Evolutionary conservation across 1,140 invertebrate genomes (phyloP).

Genomic region (Eubasilissa regina): DNA sequence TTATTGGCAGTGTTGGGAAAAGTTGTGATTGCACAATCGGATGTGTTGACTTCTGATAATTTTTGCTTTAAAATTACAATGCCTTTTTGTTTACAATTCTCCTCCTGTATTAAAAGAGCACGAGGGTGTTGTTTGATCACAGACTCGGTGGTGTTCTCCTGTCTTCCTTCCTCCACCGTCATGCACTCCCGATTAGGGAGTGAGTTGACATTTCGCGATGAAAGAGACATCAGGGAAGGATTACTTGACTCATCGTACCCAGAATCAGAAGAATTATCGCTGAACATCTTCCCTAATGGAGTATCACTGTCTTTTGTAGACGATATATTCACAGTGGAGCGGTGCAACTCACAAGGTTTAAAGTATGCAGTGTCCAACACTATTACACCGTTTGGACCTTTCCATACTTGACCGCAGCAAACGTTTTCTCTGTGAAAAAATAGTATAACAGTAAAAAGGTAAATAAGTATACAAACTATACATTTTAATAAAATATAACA

Average conservation of each 20-base stretch:
- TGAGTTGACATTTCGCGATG: neutral
- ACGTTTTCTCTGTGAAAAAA: conserved; percentile 46
- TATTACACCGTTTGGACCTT: conserved; percentile 76
- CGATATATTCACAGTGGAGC: conserved; percentile 5
- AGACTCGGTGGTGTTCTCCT: neutral
- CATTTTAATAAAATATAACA: too few species aligned
- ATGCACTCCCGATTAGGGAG: neutral
- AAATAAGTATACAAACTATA: too few species aligned
- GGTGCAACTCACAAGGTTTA: conserved; percentile 43
- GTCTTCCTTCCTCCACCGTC: neutral
- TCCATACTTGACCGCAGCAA: conserved; percentile 78
- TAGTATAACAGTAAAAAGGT: too few species aligned
- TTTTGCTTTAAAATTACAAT: conserved; percentile 12
- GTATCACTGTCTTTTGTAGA: conserved; percentile 39
- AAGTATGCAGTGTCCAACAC: conserved; percentile 71
- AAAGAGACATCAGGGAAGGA: neutral
- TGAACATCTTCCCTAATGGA: conserved; percentile 69
- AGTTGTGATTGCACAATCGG: neutral
- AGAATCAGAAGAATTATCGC: conserved; percentile 78
- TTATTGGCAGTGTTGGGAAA: too few species aligned
- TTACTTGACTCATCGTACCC: conserved; percentile 74
- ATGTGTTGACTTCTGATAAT: neutral
- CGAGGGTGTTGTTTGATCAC: conserved; percentile 15
- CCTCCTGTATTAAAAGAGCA: neutral
- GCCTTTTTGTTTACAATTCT: neutral